A percentile compares a stretch with the other conserved stretches of the same genome.
Conservation (phyloP, 2,888 invertebrate species). For the Tetheella fluctuosa region DNA sequence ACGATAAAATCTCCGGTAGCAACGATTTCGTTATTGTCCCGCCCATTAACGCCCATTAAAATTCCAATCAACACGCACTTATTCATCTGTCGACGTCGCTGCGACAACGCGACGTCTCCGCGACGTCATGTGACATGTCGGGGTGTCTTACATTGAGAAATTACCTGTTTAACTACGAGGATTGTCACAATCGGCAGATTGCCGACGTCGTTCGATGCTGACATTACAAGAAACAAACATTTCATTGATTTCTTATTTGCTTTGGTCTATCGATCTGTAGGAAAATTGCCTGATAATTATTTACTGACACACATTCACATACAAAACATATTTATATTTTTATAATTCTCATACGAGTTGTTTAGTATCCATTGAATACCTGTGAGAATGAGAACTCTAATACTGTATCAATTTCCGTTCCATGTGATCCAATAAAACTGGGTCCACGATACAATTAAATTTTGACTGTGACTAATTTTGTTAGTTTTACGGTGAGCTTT, state of each 20-base stretch:
- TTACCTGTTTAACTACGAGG: constrained; percentile 67
- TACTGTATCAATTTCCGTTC: constrained; percentile 38
- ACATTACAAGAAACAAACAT: not conserved
- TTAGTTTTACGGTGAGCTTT: constrained; percentile 63
- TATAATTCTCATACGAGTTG: not conserved
- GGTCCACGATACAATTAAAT: constrained; percentile 45
- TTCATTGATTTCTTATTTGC: not conserved
- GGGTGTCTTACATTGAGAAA: constrained; percentile 62
- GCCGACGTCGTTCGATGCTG: constrained; percentile 17
- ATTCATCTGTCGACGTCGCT: constrained; percentile 74
- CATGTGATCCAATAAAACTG: constrained; percentile 55
- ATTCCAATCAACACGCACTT: constrained; percentile 80
- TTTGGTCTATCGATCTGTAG: not conserved
- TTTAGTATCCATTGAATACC: not conserved
- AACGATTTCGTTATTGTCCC: constrained; percentile 80
- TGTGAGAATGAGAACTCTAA: constrained; percentile 21
- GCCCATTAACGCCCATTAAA: constrained; percentile 81
- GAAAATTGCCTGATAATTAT: not conserved
- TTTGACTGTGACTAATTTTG: constrained; percentile 76
- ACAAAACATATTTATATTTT: too few relatives aligned
- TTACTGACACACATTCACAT: not conserved
- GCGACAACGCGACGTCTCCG: constrained; percentile 46
- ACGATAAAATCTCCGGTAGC: constrained; percentile 73
- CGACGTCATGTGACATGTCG: constrained; percentile 50
- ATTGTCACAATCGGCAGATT: constrained; percentile 40